Evolutionary conservation across 2,888 invertebrate species (phyloP).

Genomic region (Parelbella ahira): DNA sequence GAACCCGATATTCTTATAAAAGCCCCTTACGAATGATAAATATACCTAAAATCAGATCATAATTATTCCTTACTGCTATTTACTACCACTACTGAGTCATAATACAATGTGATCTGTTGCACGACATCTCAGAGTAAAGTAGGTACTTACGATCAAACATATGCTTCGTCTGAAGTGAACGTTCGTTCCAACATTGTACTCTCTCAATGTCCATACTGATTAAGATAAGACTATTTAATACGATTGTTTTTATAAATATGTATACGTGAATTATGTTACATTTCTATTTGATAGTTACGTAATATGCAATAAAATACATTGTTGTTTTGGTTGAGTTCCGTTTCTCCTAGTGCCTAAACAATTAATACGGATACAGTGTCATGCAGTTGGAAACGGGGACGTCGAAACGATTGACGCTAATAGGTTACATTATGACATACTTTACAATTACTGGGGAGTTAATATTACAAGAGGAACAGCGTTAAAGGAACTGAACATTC

Average conservation of each 20-base stretch:
- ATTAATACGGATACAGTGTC: neutral
- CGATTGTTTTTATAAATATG: too few species aligned
- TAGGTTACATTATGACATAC: too few species aligned
- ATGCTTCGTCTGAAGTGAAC: too few species aligned
- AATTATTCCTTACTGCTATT: slow-evolving; percentile 20
- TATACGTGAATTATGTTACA: neutral
- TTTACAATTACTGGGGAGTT: too few species aligned
- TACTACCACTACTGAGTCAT: slow-evolving; percentile 19
- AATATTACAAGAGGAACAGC: too few species aligned
- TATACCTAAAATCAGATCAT: slow-evolving; percentile 23
- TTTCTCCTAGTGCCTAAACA: slow-evolving; percentile 4
- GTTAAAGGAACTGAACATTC: slow-evolving; percentile 13
- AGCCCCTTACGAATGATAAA: slow-evolving; percentile 8
- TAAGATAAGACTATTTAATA: slow-evolving; percentile 7
- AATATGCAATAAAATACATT: neutral
- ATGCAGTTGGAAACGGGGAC: neutral
- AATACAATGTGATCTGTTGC: slow-evolving; percentile 16
- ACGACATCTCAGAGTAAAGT: slow-evolving; percentile 11
- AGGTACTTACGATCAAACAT: too few species aligned
- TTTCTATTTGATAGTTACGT: slow-evolving; percentile 10
- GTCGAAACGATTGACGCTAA: too few species aligned
- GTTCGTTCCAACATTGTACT: too few species aligned
- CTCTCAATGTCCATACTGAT: too few species aligned
- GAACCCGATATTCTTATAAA: slow-evolving; percentile 12
- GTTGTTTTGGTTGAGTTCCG: neutral